A percentile compares a stretch with the other conserved stretches of the same genome.
Evolutionary conservation across 2,113 vertebrate species (phyloP).

Genomic region (Cheirogaleus medius): DNA sequence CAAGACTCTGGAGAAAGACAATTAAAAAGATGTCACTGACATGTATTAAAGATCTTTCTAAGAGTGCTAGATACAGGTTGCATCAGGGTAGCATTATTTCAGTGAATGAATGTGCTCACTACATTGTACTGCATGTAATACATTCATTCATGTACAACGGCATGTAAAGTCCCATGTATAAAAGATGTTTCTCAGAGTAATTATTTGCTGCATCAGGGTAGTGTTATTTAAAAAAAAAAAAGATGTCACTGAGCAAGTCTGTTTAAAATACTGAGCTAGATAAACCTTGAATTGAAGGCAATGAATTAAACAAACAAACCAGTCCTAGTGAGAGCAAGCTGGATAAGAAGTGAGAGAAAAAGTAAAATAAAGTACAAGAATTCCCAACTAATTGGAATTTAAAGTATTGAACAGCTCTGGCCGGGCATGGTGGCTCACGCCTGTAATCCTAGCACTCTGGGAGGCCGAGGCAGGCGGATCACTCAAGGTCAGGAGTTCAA

Average conservation of each 20-base stretch:
- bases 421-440: too few relatives aligned
- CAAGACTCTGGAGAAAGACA: background rate
- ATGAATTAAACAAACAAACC: background rate
- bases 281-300: background rate
- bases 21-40: background rate
- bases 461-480: too few relatives aligned
- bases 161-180: background rate
- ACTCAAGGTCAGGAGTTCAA: too few relatives aligned
- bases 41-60: background rate
- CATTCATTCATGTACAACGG: background rate
- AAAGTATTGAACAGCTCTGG: background rate
- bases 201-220: background rate
- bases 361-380: background rate
- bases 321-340: background rate
- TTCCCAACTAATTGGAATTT: background rate
- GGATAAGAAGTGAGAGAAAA: background rate
- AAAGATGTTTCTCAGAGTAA: background rate
- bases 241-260: background rate
- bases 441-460: too few relatives aligned
- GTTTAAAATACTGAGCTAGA: background rate
- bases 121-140: background rate
- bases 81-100: background rate
- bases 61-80: background rate
- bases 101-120: background rate
- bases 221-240: background rate